Evolutionary conservation across 2,113 vertebrate species (phyloP), one percentile per base, ranked within the genome.

Genomic region (Fukomys damarensis): DNA sequence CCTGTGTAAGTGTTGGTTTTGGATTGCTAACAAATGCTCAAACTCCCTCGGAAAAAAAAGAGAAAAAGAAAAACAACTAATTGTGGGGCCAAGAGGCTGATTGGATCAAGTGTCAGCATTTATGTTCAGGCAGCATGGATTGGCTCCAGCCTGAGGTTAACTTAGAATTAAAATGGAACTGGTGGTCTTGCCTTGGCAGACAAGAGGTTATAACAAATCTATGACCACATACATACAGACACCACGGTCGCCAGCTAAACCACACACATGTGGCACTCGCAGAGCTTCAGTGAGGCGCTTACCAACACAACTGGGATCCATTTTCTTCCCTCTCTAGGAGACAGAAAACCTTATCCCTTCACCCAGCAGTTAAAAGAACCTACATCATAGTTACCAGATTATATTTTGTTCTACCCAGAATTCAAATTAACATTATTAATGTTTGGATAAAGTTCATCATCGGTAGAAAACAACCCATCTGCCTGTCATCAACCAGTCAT

Each of bases 161-260:
- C 92, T 91, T 87, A 80, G 96, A 97, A 95, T 93, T 96, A 96
- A 97, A 95, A 97, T 58, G 85, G 20, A 97, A 93, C 97, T 97
- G 41, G 20, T 89, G 97, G 97, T 97, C 94, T 97, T 89, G 43
- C 81, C 43, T 94, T 95, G 97, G 95, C 97, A 97, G 98, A 97
- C 86, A 96, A 2, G 95, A 98, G 92, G 94, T 96, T 97, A 93
- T 59, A 97, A 89, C 54, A 30, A 97, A 96, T 92, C 97, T 96
- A 94, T 96, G 97, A 97, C 97, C 97, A 94, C 98, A 98, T 98
- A 85, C 74, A 95, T 83, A 96, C 96, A 91, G 90, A 97, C 58
- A 97, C 93, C 96, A 97, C 11, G 7, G 86, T 97, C 95, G 96
- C 97, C 94, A 95, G 85, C 94, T 72, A 94, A 97, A 97, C 77